Conservation (phyloP, 37 sponge, comb jelly and placozoan genomes). For the Agelas oroides region DNA sequence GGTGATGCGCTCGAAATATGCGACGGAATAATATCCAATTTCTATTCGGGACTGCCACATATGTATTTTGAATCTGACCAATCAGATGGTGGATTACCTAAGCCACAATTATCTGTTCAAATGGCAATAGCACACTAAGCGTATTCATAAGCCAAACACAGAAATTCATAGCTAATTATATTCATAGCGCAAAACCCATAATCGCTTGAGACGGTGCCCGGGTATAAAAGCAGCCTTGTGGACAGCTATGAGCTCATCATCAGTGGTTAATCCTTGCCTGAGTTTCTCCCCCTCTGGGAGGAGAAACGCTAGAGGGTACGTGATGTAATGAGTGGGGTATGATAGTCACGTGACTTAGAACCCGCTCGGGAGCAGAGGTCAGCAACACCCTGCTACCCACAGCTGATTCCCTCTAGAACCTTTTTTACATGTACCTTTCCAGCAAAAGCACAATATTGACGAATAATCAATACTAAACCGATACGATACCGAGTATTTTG, state of each 20-base stretch:
- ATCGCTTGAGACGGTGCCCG: neutral
- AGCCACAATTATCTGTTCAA: too few species aligned
- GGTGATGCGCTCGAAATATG: too few species aligned
- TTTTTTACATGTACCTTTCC: too few species aligned
- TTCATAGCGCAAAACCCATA: constrained; percentile 47
- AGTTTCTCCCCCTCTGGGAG: neutral
- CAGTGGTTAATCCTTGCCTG: constrained; percentile 59
- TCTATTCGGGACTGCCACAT: too few species aligned
- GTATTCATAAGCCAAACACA: neutral
- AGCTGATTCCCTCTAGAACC: constrained; percentile 26
- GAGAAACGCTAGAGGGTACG: constrained; percentile 20
- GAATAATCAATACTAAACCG: too few species aligned
- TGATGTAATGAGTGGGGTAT: constrained; percentile 32
- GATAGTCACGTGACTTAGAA: constrained; percentile 45
- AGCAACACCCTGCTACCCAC: constrained; percentile 42
- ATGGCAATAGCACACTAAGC: neutral
- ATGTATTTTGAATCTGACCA: too few species aligned
- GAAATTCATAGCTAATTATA: neutral
- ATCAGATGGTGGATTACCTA: too few species aligned
- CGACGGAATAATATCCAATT: too few species aligned
- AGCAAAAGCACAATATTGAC: too few species aligned
- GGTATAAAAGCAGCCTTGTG: neutral
- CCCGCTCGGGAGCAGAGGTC: constrained; percentile 15
- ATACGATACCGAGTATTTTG: too few species aligned
- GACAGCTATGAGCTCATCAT: neutral